Base-by-base conservation (phyloP, 2,113 vertebrate species). In the Sporophila hypoxantha region DNA sequence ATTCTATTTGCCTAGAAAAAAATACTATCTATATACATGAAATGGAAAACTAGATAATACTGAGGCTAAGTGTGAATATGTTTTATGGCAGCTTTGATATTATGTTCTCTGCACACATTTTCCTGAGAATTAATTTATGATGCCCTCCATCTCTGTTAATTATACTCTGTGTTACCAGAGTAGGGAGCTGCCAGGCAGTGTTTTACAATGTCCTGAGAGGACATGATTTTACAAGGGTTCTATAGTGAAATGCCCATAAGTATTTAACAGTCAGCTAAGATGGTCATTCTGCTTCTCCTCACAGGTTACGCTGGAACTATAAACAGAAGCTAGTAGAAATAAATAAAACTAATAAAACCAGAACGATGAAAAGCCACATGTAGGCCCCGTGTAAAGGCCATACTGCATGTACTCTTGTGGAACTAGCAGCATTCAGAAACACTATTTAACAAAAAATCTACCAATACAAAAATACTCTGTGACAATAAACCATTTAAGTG, bases 341-440 rank as follows among this genome's bases (percentile, higher is more conserved):
- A 95, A 94, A 82, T 90, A 87, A 88, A 92, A 69, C 56, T 76
- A 85, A 85, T 91, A 91, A 94, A 94, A 67, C 17, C 37, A 69
- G 47, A 94, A 89, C 36, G 29, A 2, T 73, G 29, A 66, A 88
- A 93, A 91, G n/a, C 18, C 59, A 47, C 68, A 20, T 76, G 34
- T 78, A 91, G 50, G 10, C 23, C 49, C 19, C 42, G 7, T 69
- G 39, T 87, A 92, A 94, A 82, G 36, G 66, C 56, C 73, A 84
- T 69, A 66, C 13, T 87, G 20, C 36, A 17, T 32, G 20, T 42
- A 67, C 15, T 90, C 4, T 42, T 52, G 84, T 42, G 74, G 80
- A 90, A 90, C 34, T 77, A 71, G 73, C 12, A 76, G 22, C 56
- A 76, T 61, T 68, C 47, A 82, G 82, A 56, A 91, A 49, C 23